Base-by-base conservation (phyloP, 2,888 invertebrate genomes). In the Fabriciana adippe region DNA sequence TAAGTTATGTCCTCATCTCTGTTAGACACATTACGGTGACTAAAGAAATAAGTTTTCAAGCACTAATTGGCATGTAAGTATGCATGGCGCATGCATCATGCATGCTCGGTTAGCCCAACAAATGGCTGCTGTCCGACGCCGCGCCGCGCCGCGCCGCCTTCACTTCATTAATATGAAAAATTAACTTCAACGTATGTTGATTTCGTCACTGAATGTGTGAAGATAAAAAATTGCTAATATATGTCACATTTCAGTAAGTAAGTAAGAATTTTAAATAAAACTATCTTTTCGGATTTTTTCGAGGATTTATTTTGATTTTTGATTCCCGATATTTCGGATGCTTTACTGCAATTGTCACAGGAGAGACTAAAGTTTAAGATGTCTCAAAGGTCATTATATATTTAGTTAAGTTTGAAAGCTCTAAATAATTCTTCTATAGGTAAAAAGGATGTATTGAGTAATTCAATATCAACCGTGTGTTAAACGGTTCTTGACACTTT, bases 141-240 rank as follows among this genome's bases (percentile, higher is more conserved):
- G 70, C 73, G 70, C n/a, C 60, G 54, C 69, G 53, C 15, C 69
- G 70, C 73, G 70, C n/a, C 60, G 54, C 67, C 72, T 75, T 57
- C 70, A 72, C 55, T 47, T 73, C 72, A 68, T 76, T 74, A 73
- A 45, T 65, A 68, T 77, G 78, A 78, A 70, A 75, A 75, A 78
- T 77, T 48, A 18, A 47, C 18, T 54, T 54, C 26, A 55, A 57
- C 18, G 51, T 50, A 61, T 61, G 35, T 51, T 61, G 16, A 53
- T 41, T 50, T 50, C 50, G 50, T 60, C 50, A 51, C 50, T 60
- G 60, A 48, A 48, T 16, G 60, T 51, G 50, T 51, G 50, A 35
- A 13, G 31, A 48, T 26, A 3, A 60, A 60, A 50, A 60, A 16
- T 18, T 50, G 48, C 26, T 16, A 51, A 50, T 26, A 57, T 57